phyloP scores from a whole-genome alignment of 2,888 invertebrate genomes.

The Rhagonycha fulva region DNA sequence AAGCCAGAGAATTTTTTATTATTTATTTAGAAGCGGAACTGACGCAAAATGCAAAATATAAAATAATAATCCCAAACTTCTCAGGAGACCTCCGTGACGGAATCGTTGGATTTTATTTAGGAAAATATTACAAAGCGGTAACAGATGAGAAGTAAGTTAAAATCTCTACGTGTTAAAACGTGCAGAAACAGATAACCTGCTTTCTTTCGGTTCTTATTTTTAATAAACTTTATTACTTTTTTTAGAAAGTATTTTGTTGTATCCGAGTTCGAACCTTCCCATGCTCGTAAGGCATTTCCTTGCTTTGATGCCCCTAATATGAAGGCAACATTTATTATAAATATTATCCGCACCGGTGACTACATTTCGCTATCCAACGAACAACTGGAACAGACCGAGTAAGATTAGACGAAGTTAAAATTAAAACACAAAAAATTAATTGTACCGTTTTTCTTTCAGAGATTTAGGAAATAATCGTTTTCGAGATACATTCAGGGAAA shows the following conservation, averaged over 20 bases:
- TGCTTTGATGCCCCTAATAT: constrained; percentile 69
- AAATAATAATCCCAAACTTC: constrained; percentile 23
- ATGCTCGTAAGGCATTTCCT: constrained; percentile 73
- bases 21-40: background rate
- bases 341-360: constrained; percentile 42
- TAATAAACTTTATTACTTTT: background rate
- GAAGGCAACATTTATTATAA: constrained; percentile 50
- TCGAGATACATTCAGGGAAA: constrained; percentile 12
- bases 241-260: constrained; percentile 52
- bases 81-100: constrained; percentile 44
- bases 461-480: constrained; percentile 13
- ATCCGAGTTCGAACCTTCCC: constrained; percentile 68
- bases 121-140: constrained; percentile 48
- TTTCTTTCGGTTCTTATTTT: too few relatives aligned
- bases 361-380: constrained; percentile 24
- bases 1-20: constrained; percentile 11
- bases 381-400: constrained; percentile 2
- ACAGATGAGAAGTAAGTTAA: constrained; percentile 16
- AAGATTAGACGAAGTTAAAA: background rate
- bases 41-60: background rate
- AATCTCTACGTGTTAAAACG: background rate
- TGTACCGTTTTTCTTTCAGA: background rate
- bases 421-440: background rate
- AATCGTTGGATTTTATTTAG: constrained; percentile 56
- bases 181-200: background rate